Conservation (phyloP, 1,140 invertebrate species). For the Ceratina calcarata region DNA sequence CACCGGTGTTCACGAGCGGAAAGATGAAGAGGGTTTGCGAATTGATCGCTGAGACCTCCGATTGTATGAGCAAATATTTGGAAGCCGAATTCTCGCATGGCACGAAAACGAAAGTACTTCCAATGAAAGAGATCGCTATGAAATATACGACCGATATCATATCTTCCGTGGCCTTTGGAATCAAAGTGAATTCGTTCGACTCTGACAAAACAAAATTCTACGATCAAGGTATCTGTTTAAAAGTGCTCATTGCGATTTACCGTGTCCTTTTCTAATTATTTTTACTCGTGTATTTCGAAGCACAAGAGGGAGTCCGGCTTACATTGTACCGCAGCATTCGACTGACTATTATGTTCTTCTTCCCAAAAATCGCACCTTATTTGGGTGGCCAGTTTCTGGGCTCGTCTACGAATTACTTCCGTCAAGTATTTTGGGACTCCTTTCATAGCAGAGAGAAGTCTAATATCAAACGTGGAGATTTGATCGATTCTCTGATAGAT, state of each 20-base stretch:
- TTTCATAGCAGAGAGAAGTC: constrained; percentile 69
- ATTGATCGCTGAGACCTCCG: constrained; percentile 71
- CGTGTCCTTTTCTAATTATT: background rate
- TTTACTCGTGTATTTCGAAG: constrained; percentile 12
- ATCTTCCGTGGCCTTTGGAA: constrained; percentile 80
- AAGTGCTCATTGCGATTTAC: background rate
- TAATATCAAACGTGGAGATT: constrained; percentile 71
- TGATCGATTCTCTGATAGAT: constrained; percentile 75
- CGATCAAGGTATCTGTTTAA: constrained; percentile 52
- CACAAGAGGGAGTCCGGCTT: background rate
- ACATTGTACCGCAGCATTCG: background rate
- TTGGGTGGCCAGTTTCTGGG: background rate
- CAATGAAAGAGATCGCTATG: constrained; percentile 69
- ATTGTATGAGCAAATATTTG: constrained; percentile 63
- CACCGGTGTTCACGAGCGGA: constrained; percentile 79
- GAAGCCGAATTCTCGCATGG: constrained; percentile 24
- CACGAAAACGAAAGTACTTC: constrained; percentile 20
- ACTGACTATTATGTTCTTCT: constrained; percentile 32
- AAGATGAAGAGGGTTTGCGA: constrained; percentile 79
- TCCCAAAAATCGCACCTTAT: constrained; percentile 1
- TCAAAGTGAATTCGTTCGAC: constrained; percentile 77
- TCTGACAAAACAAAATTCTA: constrained; percentile 72
- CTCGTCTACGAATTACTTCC: constrained; percentile 44
- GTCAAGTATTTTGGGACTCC: constrained; percentile 73
- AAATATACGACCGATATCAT: constrained; percentile 81